phyloP scores from a whole-genome alignment of 2,888 invertebrate species.

The Leistus spinibarbis region DNA sequence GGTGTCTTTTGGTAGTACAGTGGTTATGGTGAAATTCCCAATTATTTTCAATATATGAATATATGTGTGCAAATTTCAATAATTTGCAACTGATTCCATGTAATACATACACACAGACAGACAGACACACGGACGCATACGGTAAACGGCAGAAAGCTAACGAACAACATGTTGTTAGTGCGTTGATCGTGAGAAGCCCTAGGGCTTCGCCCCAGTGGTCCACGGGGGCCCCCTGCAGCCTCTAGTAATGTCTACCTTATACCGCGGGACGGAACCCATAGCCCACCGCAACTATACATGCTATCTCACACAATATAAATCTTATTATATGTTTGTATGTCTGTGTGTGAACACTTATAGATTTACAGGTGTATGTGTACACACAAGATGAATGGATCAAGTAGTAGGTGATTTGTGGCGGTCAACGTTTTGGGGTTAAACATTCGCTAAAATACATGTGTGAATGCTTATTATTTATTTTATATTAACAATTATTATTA shows the following conservation, averaged over 20 bases:
- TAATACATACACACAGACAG: background rate
- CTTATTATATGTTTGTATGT: background rate
- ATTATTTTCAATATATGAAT: background rate
- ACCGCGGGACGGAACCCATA: background rate
- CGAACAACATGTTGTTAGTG: background rate
- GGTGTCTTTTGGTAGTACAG: too few relatives aligned
- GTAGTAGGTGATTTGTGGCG: constrained; percentile 4
- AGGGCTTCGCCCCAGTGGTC: constrained; percentile 17
- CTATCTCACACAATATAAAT: constrained; percentile 22
- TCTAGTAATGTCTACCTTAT: constrained; percentile 18
- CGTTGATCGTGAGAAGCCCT: constrained; percentile 19
- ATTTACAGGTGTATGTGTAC: background rate
- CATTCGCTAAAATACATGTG: background rate
- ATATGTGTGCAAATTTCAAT: background rate
- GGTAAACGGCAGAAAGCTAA: background rate
- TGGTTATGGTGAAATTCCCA: too few relatives aligned
- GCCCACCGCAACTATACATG: constrained; percentile 1
- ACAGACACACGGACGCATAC: background rate
- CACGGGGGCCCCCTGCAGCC: constrained; percentile 10
- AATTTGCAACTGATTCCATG: background rate
- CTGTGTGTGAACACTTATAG: background rate
- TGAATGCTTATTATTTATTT: background rate
- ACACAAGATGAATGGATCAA: constrained; percentile 1
- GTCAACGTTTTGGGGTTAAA: constrained; percentile 1
- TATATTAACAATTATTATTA: background rate